Evolutionary conservation across 2,113 vertebrate genomes (phyloP), one percentile per base, ranked within the genome.

Genomic region (Pangasianodon gigas): DNA sequence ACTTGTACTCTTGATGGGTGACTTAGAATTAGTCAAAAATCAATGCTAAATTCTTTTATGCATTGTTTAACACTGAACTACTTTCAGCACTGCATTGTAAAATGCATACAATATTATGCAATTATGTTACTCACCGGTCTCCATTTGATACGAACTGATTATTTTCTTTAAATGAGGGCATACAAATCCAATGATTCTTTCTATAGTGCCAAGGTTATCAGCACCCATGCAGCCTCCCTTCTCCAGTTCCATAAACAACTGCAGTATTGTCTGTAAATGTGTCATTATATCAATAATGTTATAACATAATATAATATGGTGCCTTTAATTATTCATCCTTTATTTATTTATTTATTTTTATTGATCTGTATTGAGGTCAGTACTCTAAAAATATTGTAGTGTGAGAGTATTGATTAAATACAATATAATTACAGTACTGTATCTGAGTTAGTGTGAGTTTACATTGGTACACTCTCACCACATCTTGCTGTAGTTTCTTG

Each of bases 171-270:
- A 80, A 80, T 29, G 6, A 13, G 95, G 96, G 88, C 88, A 92
- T 41, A 95, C 85, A 0, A 0, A 0, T 11, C 11, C 0, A 8
- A 95, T 29, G 3, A 93, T 88, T 0, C 0, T 1, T 89, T 94
- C 90, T 79, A 96, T 88, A 26, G 60, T 29, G 0, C 80, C 29
- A 21, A 96, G 52, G n/a, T 95, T 84, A 52, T 90, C 89, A 14
- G 89, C 21, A 65, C 7, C 87, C 24, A 96, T 77, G 44, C 77
- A 51, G 56, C 85, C 94, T 84, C 26, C 82, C 56, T 93, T 94
- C 88, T 96, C 96, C 95, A 96, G 90, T 84, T 94, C 93, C 90
- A 92, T 41, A 86, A 96, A 94, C 37, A 96, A 85, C 44, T 95
- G 93, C 75, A 96, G 93, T 11, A 92, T 91, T 18, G 93, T 94